Evolutionary conservation across 2,888 invertebrate genomes (phyloP), one percentile per base, ranked within the genome.

Genomic region (Rhagium mordax): DNA sequence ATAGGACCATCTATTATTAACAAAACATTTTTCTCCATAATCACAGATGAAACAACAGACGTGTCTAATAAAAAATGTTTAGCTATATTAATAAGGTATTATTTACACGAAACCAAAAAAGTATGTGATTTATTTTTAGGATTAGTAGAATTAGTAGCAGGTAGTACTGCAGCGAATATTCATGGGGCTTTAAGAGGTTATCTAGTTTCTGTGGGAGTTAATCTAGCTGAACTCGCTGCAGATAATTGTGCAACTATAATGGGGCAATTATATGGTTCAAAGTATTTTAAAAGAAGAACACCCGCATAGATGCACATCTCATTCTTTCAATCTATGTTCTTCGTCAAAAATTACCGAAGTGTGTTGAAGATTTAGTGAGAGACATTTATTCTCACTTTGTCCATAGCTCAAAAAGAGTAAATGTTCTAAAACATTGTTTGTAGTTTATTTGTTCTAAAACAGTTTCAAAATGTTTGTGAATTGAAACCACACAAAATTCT

Each of bases 21-120:
- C 16, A 20, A 65, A 33, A 60, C 69, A 49, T 74, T 66, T 74
- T 74, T 65, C 70, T 74, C 72, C 18, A 51, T 72, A 29, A 72
- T 70, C 10, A 72, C 72, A 16, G 72, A 74, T 70, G 70, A 72
- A 57, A 72, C 66, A 10, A 75, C 72, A 10, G 75, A 75, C 59
- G 62, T 72, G n/a, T 71, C 75, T 15, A 73, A 71, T 10, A 74
- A 75, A 65, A 73, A 75, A 70, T 74, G 73, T 75, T 60, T 74
- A n/a, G 48, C 70, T n/a, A 57, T 75, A 48, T 27, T 75, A 41
- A n/a, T 72, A 10, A 20, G 71, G 21, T 68, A 75, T n/a, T n/a
- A 68, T 75, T n/a, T 53, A 4, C 47, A 47, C 10, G n/a, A 47
- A 47, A 5, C 47, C 24, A 24, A 51, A 24, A 72, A 61, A 51